Evolutionary conservation across 53 echinoderm and acorn worm genomes (phyloP), one percentile per base, ranked within the genome.

Genomic region (Paelopatides confundens): DNA sequence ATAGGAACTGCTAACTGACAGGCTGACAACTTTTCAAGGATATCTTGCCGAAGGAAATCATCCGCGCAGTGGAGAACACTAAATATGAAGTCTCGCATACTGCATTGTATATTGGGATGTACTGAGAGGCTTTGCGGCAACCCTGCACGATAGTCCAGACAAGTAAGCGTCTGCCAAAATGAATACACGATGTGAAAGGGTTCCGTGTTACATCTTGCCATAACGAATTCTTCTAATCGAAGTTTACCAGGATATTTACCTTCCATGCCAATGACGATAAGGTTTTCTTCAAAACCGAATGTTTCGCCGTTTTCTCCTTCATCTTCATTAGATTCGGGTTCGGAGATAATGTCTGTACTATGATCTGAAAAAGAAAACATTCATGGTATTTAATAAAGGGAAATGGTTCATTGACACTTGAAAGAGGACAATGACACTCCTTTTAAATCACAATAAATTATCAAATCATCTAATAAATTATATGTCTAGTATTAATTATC

Each of bases 1-100:
- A 79, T 9, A 27, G 86, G 86, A 27, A 86, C 63, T 17, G 62
- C 86, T 15, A 86, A 50, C 50, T 86, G 86, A 26, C 86, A 86
- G 3, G 31, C 71, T 7, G 86, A 48, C 63, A 86, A 33, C 52
- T 86, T 86, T 51, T 71, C 71, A 11, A 86, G 48, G 17, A 86
- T 52, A 30, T 71, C 71, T 63, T 86, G 86, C 26, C 71, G 35
- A 5, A 86, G 21, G 32, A 86, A 71, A 49, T 23, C 9, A 35
- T 86, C 70, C 0, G 38, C 71, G 35, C 86, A 86, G 29, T 50
- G 54, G 14, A 86, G 31, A 14, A 86, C 11, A 4, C 71, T 33
- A 54, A 79, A 79, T 3, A 47, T 79, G n/a, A 79, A 50, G 24
- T 79, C 81, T 33, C 51, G 24, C 24, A 54, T 17, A 23, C 81